These are phyloP conservation scores for Hylia prasina DNA, from an alignment of 2,113 vertebrate species.

Conservation along the genomic window DNA sequence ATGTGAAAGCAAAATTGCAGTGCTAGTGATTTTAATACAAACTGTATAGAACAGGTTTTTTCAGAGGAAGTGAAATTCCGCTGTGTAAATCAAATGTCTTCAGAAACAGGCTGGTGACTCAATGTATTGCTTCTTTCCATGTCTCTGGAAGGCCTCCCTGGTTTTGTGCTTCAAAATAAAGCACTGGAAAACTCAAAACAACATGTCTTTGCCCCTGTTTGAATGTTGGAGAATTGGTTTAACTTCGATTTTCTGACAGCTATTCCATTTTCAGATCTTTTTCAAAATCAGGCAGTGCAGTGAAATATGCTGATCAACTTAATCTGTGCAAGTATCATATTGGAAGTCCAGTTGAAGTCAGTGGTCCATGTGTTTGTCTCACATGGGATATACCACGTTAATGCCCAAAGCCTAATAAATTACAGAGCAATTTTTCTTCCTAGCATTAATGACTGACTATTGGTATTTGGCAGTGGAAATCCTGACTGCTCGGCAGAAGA, in stretches of 20 bases:
- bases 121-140: background rate
- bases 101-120: background rate
- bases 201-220: background rate
- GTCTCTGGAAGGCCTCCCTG: background rate
- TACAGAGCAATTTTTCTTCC: background rate
- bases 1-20: background rate
- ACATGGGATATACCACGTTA: background rate
- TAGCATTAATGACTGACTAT: conserved; percentile 9
- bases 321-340: background rate
- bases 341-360: background rate
- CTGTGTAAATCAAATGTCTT: background rate
- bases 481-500: conserved; percentile 79
- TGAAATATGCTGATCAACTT: background rate
- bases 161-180: background rate
- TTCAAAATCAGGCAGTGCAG: background rate
- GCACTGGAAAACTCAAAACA: background rate
- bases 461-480: conserved; percentile 77
- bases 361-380: background rate
- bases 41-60: background rate
- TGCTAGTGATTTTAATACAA: background rate
- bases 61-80: background rate
- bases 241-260: background rate
- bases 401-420: background rate
- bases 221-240: background rate
- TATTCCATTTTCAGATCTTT: background rate